Evolutionary conservation across 2,113 vertebrate genomes (phyloP).

Genomic region (Eclectus roratus): DNA sequence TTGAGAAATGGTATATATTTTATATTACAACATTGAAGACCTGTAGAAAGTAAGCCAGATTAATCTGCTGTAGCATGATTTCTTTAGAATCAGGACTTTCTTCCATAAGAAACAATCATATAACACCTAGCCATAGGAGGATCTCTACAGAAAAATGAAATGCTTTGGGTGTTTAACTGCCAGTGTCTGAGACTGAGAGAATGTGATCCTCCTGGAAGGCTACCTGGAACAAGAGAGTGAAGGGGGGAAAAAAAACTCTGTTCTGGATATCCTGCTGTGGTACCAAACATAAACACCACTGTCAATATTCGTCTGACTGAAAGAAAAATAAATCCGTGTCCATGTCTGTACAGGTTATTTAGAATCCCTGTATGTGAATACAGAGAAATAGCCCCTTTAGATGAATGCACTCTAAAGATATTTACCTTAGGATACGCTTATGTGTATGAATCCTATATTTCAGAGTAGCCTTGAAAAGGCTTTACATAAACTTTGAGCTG

Average conservation of each 20-base stretch:
- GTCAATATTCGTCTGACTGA: not conserved
- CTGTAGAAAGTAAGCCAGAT: not conserved
- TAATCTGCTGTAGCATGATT: not conserved
- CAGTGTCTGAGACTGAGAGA: not conserved
- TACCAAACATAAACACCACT: not conserved
- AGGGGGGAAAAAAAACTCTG: accelerated
- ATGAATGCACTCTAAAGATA: not conserved
- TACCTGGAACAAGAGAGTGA: not conserved
- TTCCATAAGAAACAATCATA: not conserved
- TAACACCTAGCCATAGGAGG: not conserved
- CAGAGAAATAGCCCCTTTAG: not conserved
- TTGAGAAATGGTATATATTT: not conserved
- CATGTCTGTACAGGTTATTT: not conserved
- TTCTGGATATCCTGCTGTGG: not conserved
- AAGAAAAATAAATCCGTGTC: not conserved
- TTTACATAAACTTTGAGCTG: not conserved
- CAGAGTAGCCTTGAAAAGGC: not conserved
- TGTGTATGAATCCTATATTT: not conserved
- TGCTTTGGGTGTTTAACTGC: not conserved
- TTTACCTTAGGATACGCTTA: not conserved
- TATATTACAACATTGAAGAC: not conserved
- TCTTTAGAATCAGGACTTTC: not conserved
- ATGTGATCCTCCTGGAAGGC: not conserved
- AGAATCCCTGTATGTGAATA: not conserved
- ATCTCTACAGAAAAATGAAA: not conserved